Conservation (phyloP, 64 coral and sea anemone species). For the Cladopsammia gracilis region DNA sequence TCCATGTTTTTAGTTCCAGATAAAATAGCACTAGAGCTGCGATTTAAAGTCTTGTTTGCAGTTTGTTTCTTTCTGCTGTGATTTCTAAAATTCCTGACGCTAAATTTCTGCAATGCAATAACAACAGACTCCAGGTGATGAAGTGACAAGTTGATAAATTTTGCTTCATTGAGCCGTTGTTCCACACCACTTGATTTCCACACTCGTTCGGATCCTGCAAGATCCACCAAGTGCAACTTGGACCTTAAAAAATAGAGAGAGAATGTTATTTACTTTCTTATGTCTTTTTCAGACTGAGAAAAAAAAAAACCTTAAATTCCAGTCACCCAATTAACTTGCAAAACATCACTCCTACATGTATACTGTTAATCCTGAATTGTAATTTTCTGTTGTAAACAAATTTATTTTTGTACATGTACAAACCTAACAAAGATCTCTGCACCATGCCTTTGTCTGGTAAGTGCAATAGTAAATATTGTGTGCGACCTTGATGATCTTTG, state of each 20-base stretch:
- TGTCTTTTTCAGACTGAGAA: not conserved
- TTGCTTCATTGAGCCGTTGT: not conserved
- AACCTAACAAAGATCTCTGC: constrained; percentile 58
- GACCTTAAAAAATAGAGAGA: constrained; percentile 18
- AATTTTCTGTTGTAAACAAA: too few relatives aligned
- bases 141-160: constrained; percentile 49
- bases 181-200: not conserved
- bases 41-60: not conserved
- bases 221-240: constrained; percentile 63
- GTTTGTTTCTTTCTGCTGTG: not conserved
- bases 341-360: too few relatives aligned
- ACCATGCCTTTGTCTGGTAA: constrained; percentile 40
- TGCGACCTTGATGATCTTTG: constrained; percentile 73
- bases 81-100: not conserved
- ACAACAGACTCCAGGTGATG: constrained; percentile 62
- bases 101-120: constrained; percentile 52
- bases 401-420: constrained; percentile 7
- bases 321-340: too few relatives aligned
- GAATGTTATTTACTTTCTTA: not conserved
- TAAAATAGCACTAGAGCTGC: not conserved
- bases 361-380: too few relatives aligned
- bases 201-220: constrained; percentile 58
- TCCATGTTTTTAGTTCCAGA: not conserved
- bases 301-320: not conserved
- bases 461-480: constrained; percentile 38